A percentile compares a stretch with the other conserved stretches of the same genome.
These are phyloP conservation scores for Pomacea maculata DNA, from an alignment of 1,140 invertebrate genomes.

Conservation along the genomic window DNA sequence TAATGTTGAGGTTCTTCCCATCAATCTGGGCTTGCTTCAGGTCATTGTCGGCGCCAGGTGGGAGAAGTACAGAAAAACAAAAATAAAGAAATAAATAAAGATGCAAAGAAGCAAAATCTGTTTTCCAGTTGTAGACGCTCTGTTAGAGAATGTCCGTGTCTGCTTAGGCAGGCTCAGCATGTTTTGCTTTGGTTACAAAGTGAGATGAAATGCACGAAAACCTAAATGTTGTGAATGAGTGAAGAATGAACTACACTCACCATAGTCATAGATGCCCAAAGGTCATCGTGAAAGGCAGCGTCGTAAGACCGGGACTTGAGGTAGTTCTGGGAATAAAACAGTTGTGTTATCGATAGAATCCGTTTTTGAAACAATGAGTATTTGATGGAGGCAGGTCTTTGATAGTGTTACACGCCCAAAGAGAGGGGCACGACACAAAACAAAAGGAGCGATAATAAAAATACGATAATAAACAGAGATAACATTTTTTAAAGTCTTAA, in stretches of 20 bases:
- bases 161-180: too few species aligned
- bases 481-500: not conserved
- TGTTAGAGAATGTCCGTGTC: not conserved
- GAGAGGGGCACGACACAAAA: not conserved
- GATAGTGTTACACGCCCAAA: not conserved
- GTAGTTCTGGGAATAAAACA: slow-evolving; percentile 69
- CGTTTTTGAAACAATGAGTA: not conserved
- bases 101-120: not conserved
- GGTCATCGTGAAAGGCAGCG: slow-evolving; percentile 84
- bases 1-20: slow-evolving; percentile 62
- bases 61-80: slow-evolving; percentile 3
- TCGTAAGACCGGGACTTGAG: slow-evolving; percentile 78
- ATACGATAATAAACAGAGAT: not conserved
- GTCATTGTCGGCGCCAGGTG: slow-evolving; percentile 4
- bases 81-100: not conserved
- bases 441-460: not conserved
- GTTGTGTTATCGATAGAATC: not conserved
- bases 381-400: not conserved
- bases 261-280: slow-evolving; percentile 83
- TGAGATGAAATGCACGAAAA: not conserved
- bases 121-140: not conserved
- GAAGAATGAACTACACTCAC: slow-evolving; percentile 67
- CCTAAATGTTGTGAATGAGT: not conserved
- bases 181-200: not conserved
- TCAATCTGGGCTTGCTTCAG: slow-evolving; percentile 40